Conservation (phyloP, 2,113 vertebrate species). For the Alosa alosa region DNA sequence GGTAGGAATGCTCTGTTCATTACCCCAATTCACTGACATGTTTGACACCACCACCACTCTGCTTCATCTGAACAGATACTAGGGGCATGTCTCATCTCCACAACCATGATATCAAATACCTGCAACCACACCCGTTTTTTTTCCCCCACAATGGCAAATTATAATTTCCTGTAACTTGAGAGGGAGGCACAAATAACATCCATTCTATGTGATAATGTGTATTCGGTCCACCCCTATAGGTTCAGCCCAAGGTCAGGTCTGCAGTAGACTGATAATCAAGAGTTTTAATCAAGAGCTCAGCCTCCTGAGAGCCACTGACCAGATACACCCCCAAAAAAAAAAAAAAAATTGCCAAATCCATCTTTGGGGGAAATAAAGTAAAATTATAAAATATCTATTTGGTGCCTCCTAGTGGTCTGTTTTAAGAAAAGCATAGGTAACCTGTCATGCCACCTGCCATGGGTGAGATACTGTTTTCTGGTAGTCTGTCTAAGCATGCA, state of each 20-base stretch:
- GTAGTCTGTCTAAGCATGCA: too few relatives aligned
- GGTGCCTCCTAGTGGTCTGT: not conserved
- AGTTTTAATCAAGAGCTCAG: not conserved
- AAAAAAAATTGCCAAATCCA: not conserved
- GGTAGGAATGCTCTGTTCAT: not conserved
- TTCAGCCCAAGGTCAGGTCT: not conserved
- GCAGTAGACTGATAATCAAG: not conserved
- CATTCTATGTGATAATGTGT: not conserved
- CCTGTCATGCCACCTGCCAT: not conserved
- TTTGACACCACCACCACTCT: not conserved
- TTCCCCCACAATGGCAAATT: too few relatives aligned
- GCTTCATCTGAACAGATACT: too few relatives aligned
- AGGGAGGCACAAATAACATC: not conserved
- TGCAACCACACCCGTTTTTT: too few relatives aligned
- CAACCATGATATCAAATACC: too few relatives aligned
- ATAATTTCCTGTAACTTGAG: too few relatives aligned
- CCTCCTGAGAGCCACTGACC: not conserved
- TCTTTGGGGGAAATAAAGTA: not conserved
- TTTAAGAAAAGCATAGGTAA: not conserved
- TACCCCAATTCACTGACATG: not conserved
- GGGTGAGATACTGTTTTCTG: too few relatives aligned
- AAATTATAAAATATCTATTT: not conserved
- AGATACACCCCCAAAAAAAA: too few relatives aligned
- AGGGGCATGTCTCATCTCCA: too few relatives aligned
- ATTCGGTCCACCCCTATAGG: not conserved